Percentiles rank a stretch among this genome's conserved stretches.
Evolutionary conservation across 2,113 vertebrate genomes (phyloP).

Genomic region (Cyanoliseus patagonus): DNA sequence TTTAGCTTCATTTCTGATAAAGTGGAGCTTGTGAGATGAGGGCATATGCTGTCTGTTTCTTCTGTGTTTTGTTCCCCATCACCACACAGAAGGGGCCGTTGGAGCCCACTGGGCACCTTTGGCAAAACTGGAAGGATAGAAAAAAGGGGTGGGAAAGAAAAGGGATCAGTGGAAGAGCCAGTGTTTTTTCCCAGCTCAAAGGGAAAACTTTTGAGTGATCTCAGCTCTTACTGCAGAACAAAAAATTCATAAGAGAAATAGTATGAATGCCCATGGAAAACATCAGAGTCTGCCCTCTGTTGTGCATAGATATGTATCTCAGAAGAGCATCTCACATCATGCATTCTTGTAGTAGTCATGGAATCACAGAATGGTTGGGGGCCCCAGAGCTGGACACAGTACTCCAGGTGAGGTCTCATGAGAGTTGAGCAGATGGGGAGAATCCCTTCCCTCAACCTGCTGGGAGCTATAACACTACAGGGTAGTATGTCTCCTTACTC

Average conservation of each 20-base stretch:
- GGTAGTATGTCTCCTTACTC: not conserved
- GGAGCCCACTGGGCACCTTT: accelerated
- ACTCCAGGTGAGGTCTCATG: not conserved
- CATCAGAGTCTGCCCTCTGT: not conserved
- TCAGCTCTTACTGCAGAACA: not conserved
- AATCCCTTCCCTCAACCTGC: not conserved
- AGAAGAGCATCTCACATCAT: not conserved
- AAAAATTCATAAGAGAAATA: accelerated
- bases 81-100: not conserved
- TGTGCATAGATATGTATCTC: no score
- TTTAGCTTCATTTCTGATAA: not conserved
- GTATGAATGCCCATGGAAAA: not conserved
- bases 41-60: not conserved
- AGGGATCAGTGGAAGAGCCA: not conserved
- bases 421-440: not conserved
- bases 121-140: not conserved
- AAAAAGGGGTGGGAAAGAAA: not conserved
- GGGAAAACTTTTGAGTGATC: not conserved
- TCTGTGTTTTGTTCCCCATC: not conserved
- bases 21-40: not conserved
- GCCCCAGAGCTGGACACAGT: not conserved
- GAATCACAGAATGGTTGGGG: not conserved
- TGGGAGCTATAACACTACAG: not conserved
- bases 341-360: not conserved
- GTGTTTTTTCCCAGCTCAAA: not conserved